Evolutionary conservation across 1,140 invertebrate genomes (phyloP).

Genomic region (Heliothis subflexa): DNA sequence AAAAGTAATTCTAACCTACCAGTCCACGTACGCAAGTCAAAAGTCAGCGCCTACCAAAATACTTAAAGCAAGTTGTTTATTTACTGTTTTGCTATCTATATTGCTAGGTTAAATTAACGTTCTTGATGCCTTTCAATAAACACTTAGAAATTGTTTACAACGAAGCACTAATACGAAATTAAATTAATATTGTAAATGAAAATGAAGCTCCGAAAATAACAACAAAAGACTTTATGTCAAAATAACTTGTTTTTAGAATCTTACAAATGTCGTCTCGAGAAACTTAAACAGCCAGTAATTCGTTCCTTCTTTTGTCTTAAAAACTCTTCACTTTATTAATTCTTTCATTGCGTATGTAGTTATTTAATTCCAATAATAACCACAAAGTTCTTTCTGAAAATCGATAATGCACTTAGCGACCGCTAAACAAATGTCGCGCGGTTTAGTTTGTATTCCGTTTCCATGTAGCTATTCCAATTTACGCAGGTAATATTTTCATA

Average conservation of each 20-base stretch:
- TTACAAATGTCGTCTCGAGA: conserved; percentile 45
- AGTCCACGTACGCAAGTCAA: background rate
- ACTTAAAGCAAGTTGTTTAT: conserved; percentile 30
- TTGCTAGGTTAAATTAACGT: background rate
- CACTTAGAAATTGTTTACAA: conserved; percentile 21
- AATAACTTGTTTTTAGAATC: conserved; percentile 65
- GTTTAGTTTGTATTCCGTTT: conserved; percentile 48
- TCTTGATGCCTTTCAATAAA: background rate
- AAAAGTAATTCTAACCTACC: background rate
- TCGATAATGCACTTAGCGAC: conserved; percentile 45
- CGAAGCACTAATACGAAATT: conserved; percentile 42
- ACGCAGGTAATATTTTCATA: background rate
- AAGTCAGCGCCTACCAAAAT: conserved; percentile 24
- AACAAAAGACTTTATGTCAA: conserved; percentile 58
- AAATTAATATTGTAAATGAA: conserved; percentile 37
- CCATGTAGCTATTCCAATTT: background rate
- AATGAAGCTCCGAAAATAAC: conserved; percentile 35
- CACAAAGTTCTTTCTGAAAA: conserved; percentile 12
- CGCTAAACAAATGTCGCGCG: conserved; percentile 42
- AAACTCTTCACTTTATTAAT: background rate
- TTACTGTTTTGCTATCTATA: conserved; percentile 22
- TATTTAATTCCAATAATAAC: background rate
- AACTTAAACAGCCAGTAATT: conserved; percentile 51
- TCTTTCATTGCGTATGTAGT: no score
- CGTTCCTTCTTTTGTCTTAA: background rate